Evolutionary conservation across 1,140 invertebrate species (phyloP), one percentile per base, ranked within the genome.

Genomic region (Habropoda laboriosa): DNA sequence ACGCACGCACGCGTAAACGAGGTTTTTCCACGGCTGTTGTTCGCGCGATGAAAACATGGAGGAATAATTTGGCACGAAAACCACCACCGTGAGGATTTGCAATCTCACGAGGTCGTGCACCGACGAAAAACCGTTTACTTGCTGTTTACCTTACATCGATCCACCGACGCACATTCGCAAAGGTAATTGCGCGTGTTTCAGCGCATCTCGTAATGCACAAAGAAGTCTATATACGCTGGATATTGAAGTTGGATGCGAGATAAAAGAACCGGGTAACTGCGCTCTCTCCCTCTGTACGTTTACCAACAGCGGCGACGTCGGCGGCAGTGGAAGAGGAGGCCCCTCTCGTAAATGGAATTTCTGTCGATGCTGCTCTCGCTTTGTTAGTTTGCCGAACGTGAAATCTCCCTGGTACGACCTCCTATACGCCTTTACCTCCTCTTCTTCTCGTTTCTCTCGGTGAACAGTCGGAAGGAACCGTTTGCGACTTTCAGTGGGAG

Each of bases 101-200:
- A 64, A 55, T 30, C 30, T 45, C 3, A 16, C 40, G 16, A 27
- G 21, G 12, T 35, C 16, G 12, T 6, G 30, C 30, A 4, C 32
- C 32, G 6, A 16, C 13, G 27, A 7, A 13, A 30, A 27, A 12
- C 5, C 27, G 30, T 0, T n/a, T n/a, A n/a, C n/a, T n/a, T n/a
- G n/a, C n/a, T 32, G 64, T 67, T 49, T 67, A 58, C 53, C 35
- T 6, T 10, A 35, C 35, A 45, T 38, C 68, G 53, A 58, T 42
- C 67, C 21, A 18, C 24, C 51, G 35, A 32, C 27, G 47, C 40
- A 32, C 18, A 47, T 57, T 66, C 60, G 60, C 49, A 5, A 47
- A 24, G 49, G 73, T 67, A 76, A 76, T 76, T 67, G 73, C 73
- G 61, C 49, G 60, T n/a, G 60, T 76, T 76, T 57, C 61, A 64